These are phyloP conservation scores for Drosophila ustulata DNA, from an alignment of 2,888 invertebrate species.

Conservation along the genomic window DNA sequence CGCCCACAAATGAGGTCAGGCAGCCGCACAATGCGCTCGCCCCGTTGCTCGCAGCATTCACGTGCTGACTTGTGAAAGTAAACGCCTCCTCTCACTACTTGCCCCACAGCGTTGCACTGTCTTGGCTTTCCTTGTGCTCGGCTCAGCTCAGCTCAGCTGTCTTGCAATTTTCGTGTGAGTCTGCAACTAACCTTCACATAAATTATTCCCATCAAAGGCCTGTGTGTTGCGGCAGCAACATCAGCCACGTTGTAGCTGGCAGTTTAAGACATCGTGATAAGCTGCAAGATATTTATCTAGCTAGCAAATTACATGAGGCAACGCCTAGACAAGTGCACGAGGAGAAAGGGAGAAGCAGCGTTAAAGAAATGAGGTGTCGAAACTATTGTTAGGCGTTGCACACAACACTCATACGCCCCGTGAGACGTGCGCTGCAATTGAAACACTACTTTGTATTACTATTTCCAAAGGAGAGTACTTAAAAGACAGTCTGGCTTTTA, in stretches of 20 bases:
- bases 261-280: slow-evolving; percentile 80
- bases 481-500: too few relatives aligned
- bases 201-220: slow-evolving; percentile 75
- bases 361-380: slow-evolving; percentile 75
- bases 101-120: neutral
- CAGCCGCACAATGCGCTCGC: slow-evolving; percentile 71
- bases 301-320: slow-evolving; percentile 77
- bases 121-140: slow-evolving; percentile 32
- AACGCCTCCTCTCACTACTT: slow-evolving; percentile 47
- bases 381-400: slow-evolving; percentile 64
- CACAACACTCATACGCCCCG: slow-evolving; percentile 61
- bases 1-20: slow-evolving; percentile 77
- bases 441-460: neutral
- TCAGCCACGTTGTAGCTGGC: slow-evolving; percentile 40
- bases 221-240: slow-evolving; percentile 37
- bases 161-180: slow-evolving; percentile 71
- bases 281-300: slow-evolving; percentile 75
- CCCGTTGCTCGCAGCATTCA: slow-evolving; percentile 65
- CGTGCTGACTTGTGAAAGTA: slow-evolving; percentile 79
- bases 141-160: slow-evolving; percentile 1
- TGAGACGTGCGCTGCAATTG: slow-evolving; percentile 54
- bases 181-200: slow-evolving; percentile 77
- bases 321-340: slow-evolving; percentile 69
- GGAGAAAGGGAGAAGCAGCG: slow-evolving; percentile 5
- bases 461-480: too few relatives aligned